A percentile compares a stretch with the other conserved stretches of the same genome.
These are phyloP conservation scores for Pachyseris speciosa DNA, from an alignment of 64 coral and sea anemone species.

Conservation along the genomic window DNA sequence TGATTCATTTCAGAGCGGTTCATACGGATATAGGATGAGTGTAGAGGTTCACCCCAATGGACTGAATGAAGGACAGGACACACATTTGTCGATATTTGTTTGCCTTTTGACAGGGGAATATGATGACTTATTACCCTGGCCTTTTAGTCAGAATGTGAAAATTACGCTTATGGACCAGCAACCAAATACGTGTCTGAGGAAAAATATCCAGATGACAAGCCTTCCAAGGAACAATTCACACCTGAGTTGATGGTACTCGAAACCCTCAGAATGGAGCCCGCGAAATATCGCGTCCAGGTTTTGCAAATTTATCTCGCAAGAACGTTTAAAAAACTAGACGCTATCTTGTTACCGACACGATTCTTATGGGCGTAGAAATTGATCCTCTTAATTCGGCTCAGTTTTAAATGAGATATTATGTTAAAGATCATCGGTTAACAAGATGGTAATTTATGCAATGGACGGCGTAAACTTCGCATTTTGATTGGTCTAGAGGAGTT, in stretches of 20 bases:
- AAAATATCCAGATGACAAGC: background rate
- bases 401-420: too few species aligned
- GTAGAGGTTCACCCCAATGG: background rate
- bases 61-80: background rate
- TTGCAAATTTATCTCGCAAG: background rate
- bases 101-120: slow-evolving; percentile 17
- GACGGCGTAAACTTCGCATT: too few species aligned
- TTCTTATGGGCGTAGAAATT: background rate
- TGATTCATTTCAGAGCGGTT: background rate
- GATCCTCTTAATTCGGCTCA: background rate
- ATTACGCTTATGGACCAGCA: slow-evolving; percentile 33
- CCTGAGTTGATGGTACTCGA: background rate
- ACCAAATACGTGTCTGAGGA: background rate
- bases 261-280: background rate
- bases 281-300: background rate
- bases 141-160: background rate
- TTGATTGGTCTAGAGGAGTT: too few species aligned
- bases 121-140: too few species aligned
- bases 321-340: background rate
- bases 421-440: too few species aligned
- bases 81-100: slow-evolving; percentile 1
- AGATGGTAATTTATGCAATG: too few species aligned
- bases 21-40: background rate
- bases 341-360: background rate
- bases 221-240: background rate